phyloP scores from a whole-genome alignment of 2,797 vertebrate genomes.

The Halcyon chelicuti region DNA sequence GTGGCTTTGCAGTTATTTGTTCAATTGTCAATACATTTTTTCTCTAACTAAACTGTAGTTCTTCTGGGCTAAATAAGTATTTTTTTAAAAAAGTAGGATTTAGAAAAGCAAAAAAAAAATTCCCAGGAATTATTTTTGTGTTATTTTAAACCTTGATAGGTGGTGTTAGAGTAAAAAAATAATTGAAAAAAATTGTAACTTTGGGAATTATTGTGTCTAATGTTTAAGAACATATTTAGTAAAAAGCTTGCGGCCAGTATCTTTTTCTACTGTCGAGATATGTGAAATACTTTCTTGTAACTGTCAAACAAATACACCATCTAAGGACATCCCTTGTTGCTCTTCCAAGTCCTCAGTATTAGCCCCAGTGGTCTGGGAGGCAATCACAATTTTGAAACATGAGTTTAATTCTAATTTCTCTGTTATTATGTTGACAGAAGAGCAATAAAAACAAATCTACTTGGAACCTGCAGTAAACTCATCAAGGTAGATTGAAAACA shows the following conservation, averaged over 20 bases:
- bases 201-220: neutral
- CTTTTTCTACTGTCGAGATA: neutral
- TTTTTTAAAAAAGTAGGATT: neutral
- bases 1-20: constrained; percentile 23
- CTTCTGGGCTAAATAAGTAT: neutral
- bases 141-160: neutral
- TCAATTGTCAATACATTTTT: neutral
- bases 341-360: neutral
- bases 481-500: neutral
- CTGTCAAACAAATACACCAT: neutral
- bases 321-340: neutral
- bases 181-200: neutral
- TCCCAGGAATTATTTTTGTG: neutral
- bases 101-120: neutral
- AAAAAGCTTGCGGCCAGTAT: neutral
- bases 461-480: constrained; percentile 8
- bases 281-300: neutral
- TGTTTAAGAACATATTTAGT: neutral
- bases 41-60: neutral
- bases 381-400: constrained; percentile 27
- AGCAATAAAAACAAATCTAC: constrained; percentile 13
- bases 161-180: neutral
- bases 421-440: constrained; percentile 34
- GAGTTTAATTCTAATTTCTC: constrained; percentile 47
- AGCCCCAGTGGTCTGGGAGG: neutral